Percentiles rank a stretch among this genome's conserved stretches.
phyloP scores from a whole-genome alignment of 2,888 invertebrate species.

The Lypha dubia region DNA sequence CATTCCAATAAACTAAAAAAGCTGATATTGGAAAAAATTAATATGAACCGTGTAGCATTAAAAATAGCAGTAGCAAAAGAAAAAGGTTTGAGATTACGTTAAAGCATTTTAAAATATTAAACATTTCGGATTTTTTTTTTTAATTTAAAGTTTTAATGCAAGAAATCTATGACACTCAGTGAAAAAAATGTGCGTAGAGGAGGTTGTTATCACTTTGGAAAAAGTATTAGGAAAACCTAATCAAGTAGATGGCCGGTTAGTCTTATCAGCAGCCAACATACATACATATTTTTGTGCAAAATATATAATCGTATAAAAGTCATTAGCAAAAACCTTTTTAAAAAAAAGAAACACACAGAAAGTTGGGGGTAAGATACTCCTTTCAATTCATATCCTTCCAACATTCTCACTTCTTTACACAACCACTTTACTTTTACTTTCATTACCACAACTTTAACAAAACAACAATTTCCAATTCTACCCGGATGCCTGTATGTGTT shows the following conservation, averaged over 20 bases:
- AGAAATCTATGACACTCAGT: too few species aligned
- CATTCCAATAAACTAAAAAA: too few species aligned
- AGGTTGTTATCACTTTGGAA: background rate
- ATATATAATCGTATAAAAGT: background rate
- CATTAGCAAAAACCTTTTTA: background rate
- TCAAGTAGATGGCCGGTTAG: background rate
- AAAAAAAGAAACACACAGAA: background rate
- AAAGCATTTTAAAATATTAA: too few species aligned
- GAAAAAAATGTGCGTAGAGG: too few species aligned
- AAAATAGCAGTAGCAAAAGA: too few species aligned
- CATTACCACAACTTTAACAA: constrained; percentile 18
- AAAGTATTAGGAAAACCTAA: background rate
- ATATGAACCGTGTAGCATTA: too few species aligned
- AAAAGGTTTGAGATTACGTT: too few species aligned
- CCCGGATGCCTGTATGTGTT: too few species aligned
- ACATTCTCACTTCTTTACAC: background rate
- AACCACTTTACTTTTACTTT: constrained; percentile 55
- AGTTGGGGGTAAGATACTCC: background rate
- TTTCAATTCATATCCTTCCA: background rate
- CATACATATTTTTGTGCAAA: background rate
- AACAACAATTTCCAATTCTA: constrained; percentile 26
- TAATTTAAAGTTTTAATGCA: too few species aligned
- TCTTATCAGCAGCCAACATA: background rate
- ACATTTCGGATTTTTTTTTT: too few species aligned
- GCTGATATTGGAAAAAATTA: too few species aligned